Evolutionary conservation across 1,140 invertebrate genomes (phyloP), one percentile per base, ranked within the genome.

Genomic region (Tetraneura akinire): DNA sequence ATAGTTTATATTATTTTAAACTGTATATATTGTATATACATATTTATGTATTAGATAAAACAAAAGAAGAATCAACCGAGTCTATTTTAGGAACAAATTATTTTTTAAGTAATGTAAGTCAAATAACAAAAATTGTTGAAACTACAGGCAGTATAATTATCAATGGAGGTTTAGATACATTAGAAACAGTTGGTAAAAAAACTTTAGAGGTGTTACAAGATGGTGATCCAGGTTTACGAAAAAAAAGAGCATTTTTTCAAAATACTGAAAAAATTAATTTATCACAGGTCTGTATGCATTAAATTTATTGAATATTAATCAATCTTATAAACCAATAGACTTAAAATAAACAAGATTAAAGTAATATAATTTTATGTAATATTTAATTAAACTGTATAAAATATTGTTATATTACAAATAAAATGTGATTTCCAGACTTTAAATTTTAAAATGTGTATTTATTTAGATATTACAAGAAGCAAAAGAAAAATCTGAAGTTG

Each of bases 201-300:
- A 96, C 96, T 0, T 95, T 96, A 91, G 92, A 94, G 85, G 94
- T 95, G 4, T 86, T 97, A 2, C 94, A 96, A 86, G 94, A 96
- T 80, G 93, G 93, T 81, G 94, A 96, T 86, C 94, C 94, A 14
- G 93, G 93, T 0, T 86, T 96, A 13, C 91, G 91, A 73, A 94
- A 93, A 84, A 96, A 95, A 83, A 85, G 93, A 66, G 91, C 92
- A 3, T 14, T 96, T 6, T 89, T 90, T 42, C 86, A 90, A 37
- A 89, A 91, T 47, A 82, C 87, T 47, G 88, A 89, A 2, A 88
- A 86, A 81, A 88, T 88, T 9, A 89, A 89, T 82, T 84, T 92
- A 51, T 91, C 91, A 16, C 84, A 86, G 83, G 87, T 88, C n/a
- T n/a, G n/a, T n/a, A n/a, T n/a, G n/a, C n/a, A n/a, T n/a, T n/a